phyloP scores from a whole-genome alignment of 1,140 invertebrate genomes.

The Platorchestia sp. region DNA sequence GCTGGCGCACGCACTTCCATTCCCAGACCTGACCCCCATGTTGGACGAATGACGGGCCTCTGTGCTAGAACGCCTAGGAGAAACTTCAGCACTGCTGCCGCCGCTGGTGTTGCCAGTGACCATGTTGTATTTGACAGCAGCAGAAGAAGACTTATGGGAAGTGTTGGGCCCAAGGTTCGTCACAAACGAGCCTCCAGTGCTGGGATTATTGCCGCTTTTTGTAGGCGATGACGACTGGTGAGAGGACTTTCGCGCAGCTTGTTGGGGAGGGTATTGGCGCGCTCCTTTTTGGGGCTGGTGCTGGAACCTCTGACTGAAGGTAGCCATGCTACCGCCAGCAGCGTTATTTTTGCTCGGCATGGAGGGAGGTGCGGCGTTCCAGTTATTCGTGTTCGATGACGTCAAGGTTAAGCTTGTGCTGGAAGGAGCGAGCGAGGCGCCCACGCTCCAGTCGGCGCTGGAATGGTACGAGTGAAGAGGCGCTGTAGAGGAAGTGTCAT shows the following conservation, averaged over 20 bases:
- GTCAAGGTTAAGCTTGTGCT: background rate
- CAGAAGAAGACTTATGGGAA: slow-evolving; percentile 19
- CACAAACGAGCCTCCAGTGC: background rate
- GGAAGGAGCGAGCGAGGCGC: background rate
- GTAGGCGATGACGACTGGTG: background rate
- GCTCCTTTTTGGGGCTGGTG: background rate
- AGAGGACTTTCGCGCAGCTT: background rate
- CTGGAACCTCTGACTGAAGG: slow-evolving; percentile 17
- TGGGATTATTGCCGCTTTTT: background rate
- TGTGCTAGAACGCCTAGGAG: background rate
- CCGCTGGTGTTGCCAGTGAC: background rate
- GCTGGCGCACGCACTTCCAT: background rate
- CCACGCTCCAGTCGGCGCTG: slow-evolving; percentile 11
- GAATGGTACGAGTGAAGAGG: slow-evolving; percentile 42
- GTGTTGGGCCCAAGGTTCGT: background rate
- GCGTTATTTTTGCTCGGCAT: background rate
- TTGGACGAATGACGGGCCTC: background rate
- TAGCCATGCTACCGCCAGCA: background rate
- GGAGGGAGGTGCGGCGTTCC: background rate
- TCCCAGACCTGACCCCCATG: background rate
- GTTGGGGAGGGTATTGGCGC: background rate
- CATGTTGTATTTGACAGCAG: slow-evolving; percentile 25
- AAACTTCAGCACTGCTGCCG: background rate
- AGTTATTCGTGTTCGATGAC: background rate
- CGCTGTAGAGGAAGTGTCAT: slow-evolving; percentile 10